phyloP scores from a whole-genome alignment of 2,113 vertebrate species.

The Sphyrna mokarran region DNA sequence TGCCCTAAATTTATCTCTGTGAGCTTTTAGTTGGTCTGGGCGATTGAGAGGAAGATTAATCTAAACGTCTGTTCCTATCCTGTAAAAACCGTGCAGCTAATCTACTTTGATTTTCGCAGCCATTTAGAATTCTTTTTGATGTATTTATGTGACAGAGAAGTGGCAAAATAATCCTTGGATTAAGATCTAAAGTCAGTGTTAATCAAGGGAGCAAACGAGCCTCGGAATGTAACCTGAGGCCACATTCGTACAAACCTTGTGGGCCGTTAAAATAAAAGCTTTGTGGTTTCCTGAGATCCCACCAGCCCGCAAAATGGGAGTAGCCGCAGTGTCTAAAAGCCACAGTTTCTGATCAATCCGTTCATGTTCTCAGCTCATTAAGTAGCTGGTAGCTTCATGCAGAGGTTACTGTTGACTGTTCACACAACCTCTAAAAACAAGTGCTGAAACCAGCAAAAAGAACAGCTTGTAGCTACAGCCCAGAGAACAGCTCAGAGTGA shows the following conservation, averaged over 20 bases:
- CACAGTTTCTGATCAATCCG: neutral
- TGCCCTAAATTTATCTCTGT: neutral
- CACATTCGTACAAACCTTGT: neutral
- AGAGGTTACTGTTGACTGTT: neutral
- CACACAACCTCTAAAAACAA: neutral
- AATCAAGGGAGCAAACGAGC: neutral
- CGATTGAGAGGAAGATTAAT: neutral
- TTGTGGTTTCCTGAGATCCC: neutral
- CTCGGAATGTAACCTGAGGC: neutral
- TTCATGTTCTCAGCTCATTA: neutral
- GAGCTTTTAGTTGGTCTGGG: neutral
- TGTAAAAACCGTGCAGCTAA: neutral
- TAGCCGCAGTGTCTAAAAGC: neutral
- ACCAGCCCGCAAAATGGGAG: neutral
- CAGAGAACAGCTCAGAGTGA: no score
- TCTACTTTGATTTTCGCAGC: neutral
- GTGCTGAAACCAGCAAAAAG: neutral
- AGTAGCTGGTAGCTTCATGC: neutral
- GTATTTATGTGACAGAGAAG: neutral
- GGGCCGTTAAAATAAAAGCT: neutral
- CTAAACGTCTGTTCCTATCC: neutral
- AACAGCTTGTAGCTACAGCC: neutral
- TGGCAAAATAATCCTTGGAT: neutral
- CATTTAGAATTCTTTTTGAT: neutral
- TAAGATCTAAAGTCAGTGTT: neutral